Conservation (phyloP, 2,797 vertebrate genomes). For the Poliocrania exsul region DNA sequence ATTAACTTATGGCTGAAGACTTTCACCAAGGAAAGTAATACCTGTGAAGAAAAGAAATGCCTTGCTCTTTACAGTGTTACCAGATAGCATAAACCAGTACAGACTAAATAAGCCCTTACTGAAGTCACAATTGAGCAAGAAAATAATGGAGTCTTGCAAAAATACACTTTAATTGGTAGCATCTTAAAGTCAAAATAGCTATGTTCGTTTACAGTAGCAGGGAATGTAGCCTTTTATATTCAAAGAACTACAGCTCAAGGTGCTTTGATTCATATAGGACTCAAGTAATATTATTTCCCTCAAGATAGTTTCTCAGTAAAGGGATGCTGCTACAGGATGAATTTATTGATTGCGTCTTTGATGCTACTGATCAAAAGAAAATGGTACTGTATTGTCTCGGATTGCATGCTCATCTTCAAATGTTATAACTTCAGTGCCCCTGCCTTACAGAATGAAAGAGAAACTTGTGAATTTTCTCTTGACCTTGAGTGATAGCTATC, state of each 20-base stretch:
- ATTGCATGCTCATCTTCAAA: background rate
- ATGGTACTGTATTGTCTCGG: background rate
- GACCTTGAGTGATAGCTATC: background rate
- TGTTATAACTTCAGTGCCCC: background rate
- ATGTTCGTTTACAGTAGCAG: background rate
- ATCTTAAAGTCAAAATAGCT: background rate
- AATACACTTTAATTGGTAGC: background rate
- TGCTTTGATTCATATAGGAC: background rate
- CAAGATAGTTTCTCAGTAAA: background rate
- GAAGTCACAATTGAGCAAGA: background rate
- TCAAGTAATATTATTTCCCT: background rate
- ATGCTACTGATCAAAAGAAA: background rate
- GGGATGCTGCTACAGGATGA: background rate
- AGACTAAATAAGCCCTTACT: background rate
- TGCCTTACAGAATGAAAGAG: background rate
- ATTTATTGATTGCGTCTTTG: slow-evolving; percentile 4
- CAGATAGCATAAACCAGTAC: background rate
- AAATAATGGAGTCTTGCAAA: background rate
- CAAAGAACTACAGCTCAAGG: background rate
- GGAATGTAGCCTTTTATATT: background rate
- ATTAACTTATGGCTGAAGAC: background rate
- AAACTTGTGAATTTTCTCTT: background rate
- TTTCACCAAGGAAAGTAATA: background rate
- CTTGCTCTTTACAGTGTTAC: background rate
- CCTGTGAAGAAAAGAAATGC: background rate